phyloP scores from a whole-genome alignment of 2,888 invertebrate species.

The Cremastinae sp. region DNA sequence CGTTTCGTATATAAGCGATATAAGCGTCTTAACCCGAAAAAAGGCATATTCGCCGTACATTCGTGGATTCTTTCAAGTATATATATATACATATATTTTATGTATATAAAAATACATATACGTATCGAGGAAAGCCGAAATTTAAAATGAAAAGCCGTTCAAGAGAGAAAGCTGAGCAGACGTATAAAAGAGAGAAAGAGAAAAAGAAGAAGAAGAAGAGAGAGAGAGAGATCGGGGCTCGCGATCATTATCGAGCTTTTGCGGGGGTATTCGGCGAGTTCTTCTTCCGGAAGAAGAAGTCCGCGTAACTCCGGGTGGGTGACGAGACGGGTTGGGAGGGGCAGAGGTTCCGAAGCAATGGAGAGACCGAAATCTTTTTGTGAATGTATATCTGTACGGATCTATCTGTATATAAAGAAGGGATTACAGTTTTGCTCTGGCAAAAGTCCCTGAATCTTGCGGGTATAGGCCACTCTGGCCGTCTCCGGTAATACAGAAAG shows the following conservation, averaged over 20 bases:
- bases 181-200: conserved; percentile 6
- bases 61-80: no score
- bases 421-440: conserved; percentile 76
- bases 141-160: conserved; percentile 45
- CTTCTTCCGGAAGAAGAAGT: conserved; percentile 61
- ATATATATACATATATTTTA: neutral
- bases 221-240: conserved; percentile 21
- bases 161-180: conserved; percentile 34
- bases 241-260: conserved; percentile 60
- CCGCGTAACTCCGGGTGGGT: conserved; percentile 41
- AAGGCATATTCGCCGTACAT: conserved; percentile 9
- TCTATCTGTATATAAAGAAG: conserved; percentile 65
- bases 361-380: conserved; percentile 35
- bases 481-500: conserved; percentile 61
- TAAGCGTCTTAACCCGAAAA: no score
- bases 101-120: conserved; percentile 19
- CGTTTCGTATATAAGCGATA: no score
- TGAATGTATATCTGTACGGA: neutral
- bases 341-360: conserved; percentile 36
- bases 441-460: conserved; percentile 78
- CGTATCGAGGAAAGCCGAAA: neutral
- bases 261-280: conserved; percentile 52
- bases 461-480: conserved; percentile 58
- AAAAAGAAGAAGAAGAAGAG: conserved; percentile 6
- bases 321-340: neutral